phyloP scores from a whole-genome alignment of 2,797 vertebrate genomes.

The Peromyscus eremicus region DNA sequence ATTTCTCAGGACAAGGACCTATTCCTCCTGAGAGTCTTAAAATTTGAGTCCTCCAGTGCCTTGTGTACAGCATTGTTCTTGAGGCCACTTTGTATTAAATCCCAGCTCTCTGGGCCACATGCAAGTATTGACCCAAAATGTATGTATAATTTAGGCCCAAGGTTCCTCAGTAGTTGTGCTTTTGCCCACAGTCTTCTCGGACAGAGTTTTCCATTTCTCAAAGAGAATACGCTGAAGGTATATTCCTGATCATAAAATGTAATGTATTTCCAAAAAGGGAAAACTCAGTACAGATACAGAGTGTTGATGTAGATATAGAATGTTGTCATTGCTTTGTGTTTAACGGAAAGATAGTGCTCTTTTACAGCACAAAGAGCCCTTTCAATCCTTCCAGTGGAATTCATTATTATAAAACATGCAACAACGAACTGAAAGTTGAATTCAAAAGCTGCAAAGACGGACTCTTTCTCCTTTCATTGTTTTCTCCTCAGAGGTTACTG shows the following conservation, averaged over 20 bases:
- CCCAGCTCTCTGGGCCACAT: not conserved
- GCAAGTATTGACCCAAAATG: not conserved
- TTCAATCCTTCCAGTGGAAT: not conserved
- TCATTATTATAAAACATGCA: not conserved
- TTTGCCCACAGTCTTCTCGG: not conserved
- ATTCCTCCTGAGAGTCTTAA: not conserved
- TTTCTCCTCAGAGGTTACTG: not conserved
- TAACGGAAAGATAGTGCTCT: not conserved
- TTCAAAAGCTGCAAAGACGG: not conserved
- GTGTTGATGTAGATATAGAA: not conserved
- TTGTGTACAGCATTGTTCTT: not conserved
- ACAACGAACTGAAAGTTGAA: not conserved
- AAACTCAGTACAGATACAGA: not conserved
- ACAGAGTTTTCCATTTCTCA: not conserved
- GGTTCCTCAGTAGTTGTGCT: not conserved
- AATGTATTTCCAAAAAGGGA: not conserved
- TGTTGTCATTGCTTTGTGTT: not conserved
- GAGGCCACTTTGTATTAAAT: not conserved
- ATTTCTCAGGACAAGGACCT: slow-evolving; percentile 4
- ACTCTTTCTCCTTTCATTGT: not conserved
- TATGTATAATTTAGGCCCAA: not conserved
- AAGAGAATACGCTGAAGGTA: not conserved
- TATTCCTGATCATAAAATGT: not conserved
- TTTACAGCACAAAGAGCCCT: not conserved
- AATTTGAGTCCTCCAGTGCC: not conserved